A percentile compares a stretch with the other conserved stretches of the same genome.
These are phyloP conservation scores for Stegophylla sp. DNA, from an alignment of 2,888 invertebrate genomes.

Conservation along the genomic window DNA sequence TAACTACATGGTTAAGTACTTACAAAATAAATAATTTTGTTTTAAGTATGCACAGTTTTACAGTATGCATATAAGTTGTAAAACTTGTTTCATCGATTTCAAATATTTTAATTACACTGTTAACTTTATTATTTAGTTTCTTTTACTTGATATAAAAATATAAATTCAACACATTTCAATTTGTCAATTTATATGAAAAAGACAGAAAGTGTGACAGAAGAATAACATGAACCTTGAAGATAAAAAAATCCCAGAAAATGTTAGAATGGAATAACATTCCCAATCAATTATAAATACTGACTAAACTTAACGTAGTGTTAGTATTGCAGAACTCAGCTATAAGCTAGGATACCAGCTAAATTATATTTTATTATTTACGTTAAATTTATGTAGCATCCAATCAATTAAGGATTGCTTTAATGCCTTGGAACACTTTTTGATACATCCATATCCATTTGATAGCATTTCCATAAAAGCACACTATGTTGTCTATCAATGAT, in stretches of 20 bases:
- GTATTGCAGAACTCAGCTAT: constrained; percentile 20
- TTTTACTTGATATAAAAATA: too few species aligned
- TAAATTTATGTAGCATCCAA: constrained; percentile 57
- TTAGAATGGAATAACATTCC: background rate
- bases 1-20: too few species aligned
- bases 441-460: constrained; percentile 54
- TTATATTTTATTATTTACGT: constrained; percentile 40
- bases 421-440: constrained; percentile 52
- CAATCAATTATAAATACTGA: background rate
- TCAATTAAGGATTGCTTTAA: constrained; percentile 53
- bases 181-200: background rate
- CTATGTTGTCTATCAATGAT: constrained; percentile 48
- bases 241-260: background rate
- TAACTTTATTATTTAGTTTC: too few species aligned
- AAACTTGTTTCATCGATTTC: too few species aligned
- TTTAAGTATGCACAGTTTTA: too few species aligned
- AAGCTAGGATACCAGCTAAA: constrained; percentile 31
- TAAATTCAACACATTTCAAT: too few species aligned
- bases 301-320: constrained; percentile 46
- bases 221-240: background rate
- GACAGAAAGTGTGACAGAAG: background rate
- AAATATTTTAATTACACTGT: too few species aligned
- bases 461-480: constrained; percentile 55
- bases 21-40: too few species aligned
- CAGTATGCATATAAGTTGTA: too few species aligned